phyloP scores from a whole-genome alignment of 2,888 invertebrate genomes.

The Cynaeus angustus region DNA sequence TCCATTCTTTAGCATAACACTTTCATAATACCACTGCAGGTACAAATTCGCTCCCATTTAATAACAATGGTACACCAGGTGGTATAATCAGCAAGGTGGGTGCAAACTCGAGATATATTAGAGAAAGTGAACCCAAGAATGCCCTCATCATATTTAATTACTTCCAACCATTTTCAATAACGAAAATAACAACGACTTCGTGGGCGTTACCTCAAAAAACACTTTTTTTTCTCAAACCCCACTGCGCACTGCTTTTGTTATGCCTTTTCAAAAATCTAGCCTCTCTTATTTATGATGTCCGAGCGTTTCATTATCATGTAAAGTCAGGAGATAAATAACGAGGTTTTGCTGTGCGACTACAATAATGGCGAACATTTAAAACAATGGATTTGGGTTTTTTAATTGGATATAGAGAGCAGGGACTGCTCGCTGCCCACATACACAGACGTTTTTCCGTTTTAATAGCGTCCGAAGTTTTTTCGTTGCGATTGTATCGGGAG shows the following conservation, averaged over 20 bases:
- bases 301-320: slow-evolving; percentile 19
- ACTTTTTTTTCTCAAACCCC: not conserved
- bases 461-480: slow-evolving; percentile 35
- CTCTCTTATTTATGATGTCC: slow-evolving; percentile 10
- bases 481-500: slow-evolving; percentile 40
- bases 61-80: slow-evolving; percentile 32
- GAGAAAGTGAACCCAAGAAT: slow-evolving; percentile 25
- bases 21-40: slow-evolving; percentile 8
- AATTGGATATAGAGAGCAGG: slow-evolving; percentile 34
- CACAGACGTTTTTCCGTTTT: slow-evolving; percentile 36
- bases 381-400: slow-evolving; percentile 41
- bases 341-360: not conserved
- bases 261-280: not conserved
- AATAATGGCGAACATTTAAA: slow-evolving; percentile 25
- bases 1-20: not conserved
- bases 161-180: not conserved
- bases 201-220: slow-evolving; percentile 7
- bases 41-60: slow-evolving; percentile 10
- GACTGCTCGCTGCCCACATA: slow-evolving; percentile 23
- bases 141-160: slow-evolving; percentile 21
- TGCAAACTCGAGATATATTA: slow-evolving; percentile 35
- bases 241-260: slow-evolving; percentile 3
- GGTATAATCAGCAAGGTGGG: slow-evolving; percentile 32
- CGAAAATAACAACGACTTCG: not conserved
- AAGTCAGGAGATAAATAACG: slow-evolving; percentile 8